Base-by-base conservation (phyloP, 2,797 vertebrate genomes). In the Bradypodion ventrale region DNA sequence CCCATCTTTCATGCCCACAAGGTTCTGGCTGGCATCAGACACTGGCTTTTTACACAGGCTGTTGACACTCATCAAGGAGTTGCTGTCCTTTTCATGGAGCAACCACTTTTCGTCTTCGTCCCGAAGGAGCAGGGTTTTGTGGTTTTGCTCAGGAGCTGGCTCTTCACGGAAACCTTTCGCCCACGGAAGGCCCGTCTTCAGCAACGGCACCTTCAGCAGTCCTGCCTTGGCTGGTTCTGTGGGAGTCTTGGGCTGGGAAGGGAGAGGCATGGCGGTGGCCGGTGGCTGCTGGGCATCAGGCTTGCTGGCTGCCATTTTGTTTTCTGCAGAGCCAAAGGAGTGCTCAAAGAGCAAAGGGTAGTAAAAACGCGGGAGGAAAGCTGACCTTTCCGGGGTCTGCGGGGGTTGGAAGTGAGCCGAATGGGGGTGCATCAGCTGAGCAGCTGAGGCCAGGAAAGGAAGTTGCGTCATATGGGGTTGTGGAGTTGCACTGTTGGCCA, bases 331-430 rank as follows among this genome's bases (percentile, higher is more conserved):
- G 78, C 95, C 89, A 0, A 98, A 96, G 10, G 95, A 87, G 81
- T 98, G 98, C 87, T 99, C 98, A 0, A 98, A 97, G 56, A 99
- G 94, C 91, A 99, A 96, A 0, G 98, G 98, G 90, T 98, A 99
- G 94, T 98, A 99, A 75, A 99, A 97, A 44, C 96, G 96, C 1
- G 98, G 96, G 0, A 97, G 94, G 59, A 97, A 95, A 42, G 97
- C 87, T 0, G 97, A 90, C 74, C 96, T 94, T 74, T 98, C 97
- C 0, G 96, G 89, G 52, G 90, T 92, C 83, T 97, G 89, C 44
- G 97, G 94, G 1, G 96, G 82, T n/a, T 96, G 95, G 87, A 96
- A 95, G 25, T 94, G 94, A 65, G 90, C 95, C 87, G 91, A 75
- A 5, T 94, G 88, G 0, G 97, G 96, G 74, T 98, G 97, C 94